These are phyloP conservation scores for Saccopteryx leptura DNA, from an alignment of 2,113 vertebrate species.

Conservation along the genomic window DNA sequence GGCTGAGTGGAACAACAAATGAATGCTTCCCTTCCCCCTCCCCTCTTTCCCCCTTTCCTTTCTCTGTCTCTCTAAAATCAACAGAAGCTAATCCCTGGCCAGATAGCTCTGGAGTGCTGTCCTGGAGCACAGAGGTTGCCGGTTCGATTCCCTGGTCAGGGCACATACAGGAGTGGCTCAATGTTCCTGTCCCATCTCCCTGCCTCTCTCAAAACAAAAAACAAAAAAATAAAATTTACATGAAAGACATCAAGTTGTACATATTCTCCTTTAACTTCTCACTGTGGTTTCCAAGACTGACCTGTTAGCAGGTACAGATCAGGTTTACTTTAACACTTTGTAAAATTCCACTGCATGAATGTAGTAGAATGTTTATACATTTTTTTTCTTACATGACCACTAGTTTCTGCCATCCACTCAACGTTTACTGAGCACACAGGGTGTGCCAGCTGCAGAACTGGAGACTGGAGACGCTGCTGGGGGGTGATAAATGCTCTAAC, in stretches of 20 bases:
- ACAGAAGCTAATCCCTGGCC: too few relatives aligned
- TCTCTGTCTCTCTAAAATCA: too few relatives aligned
- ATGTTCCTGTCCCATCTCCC: too few relatives aligned
- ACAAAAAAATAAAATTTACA: neutral
- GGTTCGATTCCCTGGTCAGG: too few relatives aligned
- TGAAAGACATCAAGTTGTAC: neutral
- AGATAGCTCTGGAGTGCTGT: too few relatives aligned
- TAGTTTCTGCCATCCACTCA: neutral
- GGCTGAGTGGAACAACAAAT: too few relatives aligned
- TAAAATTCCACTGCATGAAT: neutral
- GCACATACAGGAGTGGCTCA: too few relatives aligned
- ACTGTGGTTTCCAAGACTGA: neutral
- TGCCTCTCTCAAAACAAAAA: too few relatives aligned
- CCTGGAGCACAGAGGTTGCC: too few relatives aligned
- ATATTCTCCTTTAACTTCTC: neutral
- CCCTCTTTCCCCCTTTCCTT: too few relatives aligned
- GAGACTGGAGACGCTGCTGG: neutral
- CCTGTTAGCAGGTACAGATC: neutral
- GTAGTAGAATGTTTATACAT: neutral
- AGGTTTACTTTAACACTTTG: neutral
- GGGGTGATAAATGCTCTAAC: neutral
- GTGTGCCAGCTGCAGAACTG: neutral
- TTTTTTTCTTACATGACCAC: neutral
- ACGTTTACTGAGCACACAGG: neutral
- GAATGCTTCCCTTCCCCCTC: too few relatives aligned